Evolutionary conservation across 2,888 invertebrate species (phyloP), one percentile per base, ranked within the genome.

Genomic region (Drosophila nr. fundita): DNA sequence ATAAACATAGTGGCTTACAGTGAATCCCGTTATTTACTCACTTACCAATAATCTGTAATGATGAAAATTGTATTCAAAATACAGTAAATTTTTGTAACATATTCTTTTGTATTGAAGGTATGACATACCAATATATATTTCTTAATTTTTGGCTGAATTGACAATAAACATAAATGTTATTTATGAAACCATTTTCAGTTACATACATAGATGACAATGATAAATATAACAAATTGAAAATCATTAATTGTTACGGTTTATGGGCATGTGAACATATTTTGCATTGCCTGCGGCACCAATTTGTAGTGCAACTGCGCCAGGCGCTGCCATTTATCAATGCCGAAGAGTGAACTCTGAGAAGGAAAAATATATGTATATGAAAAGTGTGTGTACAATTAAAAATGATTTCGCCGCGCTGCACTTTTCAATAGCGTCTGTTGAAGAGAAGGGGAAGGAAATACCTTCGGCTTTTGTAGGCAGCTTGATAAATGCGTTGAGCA

Each of bases 301-400:
- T 60, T 67, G 24, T 48, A 45, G 53, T 45, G 49, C 29, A 32
- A 49, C 24, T 24, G 11, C 53, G 38, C 60, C 40, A 34, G 67
- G 18, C 27, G 11, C 67, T 34, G 68, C 36, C 60, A 60, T 73
- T 57, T 64, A 52, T 60, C 58, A 72, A 54, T 61, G 45, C 6
- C 30, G n/a, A 49, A 59, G 36, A 34, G 30, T 15, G 27, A 21
- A 13, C 29, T 15, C 13, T n/a, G 42, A 24, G 21, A 40, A 57
- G 2, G 4, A 13, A 36, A 50, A 62, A 36, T 36, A 27, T 62
- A 62, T 40, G 53, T 68, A 62, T 40, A 57, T 61, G 49, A 38
- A 27, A 36, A 54, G 53, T 61, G 49, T 57, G 50, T 71, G 71
- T 72, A 76, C 80, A 76, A 83, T 84, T 82, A 80, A 80, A 67